Evolutionary conservation across 2,113 vertebrate species (phyloP).

Genomic region (Patagioenas fasciata): DNA sequence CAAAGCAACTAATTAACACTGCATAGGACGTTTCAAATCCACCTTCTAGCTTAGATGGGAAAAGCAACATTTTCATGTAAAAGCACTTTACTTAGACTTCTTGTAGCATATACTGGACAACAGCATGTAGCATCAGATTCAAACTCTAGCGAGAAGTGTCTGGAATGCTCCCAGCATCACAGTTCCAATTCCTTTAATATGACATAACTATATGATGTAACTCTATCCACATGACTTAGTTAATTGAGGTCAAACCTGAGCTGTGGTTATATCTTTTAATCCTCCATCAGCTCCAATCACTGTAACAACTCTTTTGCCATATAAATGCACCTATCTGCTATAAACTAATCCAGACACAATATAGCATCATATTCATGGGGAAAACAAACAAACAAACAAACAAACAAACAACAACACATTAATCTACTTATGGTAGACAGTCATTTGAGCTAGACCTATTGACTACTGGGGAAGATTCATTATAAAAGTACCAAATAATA

Average conservation of each 20-base stretch:
- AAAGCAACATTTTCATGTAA: not conserved
- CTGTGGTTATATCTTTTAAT: not conserved
- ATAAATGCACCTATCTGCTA: not conserved
- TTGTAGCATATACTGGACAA: not conserved
- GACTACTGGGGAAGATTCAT: not conserved
- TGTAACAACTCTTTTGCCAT: not conserved
- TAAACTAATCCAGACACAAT: not conserved
- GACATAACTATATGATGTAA: not conserved
- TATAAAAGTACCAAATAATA: not conserved
- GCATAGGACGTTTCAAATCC: not conserved
- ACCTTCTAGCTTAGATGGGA: not conserved
- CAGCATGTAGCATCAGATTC: not conserved
- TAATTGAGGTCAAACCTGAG: not conserved
- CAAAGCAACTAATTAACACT: not conserved
- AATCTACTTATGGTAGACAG: not conserved
- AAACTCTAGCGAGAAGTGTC: not conserved
- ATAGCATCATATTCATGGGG: not conserved
- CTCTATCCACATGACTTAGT: fast-evolving
- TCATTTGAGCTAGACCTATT: not conserved
- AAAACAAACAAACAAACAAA: not conserved
- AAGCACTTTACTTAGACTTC: not conserved
- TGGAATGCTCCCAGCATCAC: not conserved
- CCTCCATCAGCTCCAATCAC: not conserved
- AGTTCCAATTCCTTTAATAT: not conserved
- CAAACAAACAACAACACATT: not conserved